A percentile compares a stretch with the other conserved stretches of the same genome.
Evolutionary conservation across 1,140 invertebrate genomes (phyloP).

Genomic region (Aphelinus certus): DNA sequence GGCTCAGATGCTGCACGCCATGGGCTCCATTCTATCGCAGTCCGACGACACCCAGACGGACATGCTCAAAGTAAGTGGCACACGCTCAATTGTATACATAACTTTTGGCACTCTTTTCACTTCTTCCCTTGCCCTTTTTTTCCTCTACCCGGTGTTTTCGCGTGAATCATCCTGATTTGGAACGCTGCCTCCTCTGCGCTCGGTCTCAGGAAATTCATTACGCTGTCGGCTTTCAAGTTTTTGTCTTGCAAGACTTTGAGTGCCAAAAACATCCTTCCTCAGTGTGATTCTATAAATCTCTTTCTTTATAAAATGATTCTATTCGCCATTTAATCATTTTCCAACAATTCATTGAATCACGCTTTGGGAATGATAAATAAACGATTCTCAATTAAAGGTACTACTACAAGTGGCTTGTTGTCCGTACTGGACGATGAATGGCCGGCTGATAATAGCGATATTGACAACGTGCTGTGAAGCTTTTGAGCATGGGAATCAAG

Average conservation of each 20-base stretch:
- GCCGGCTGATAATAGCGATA: conserved; percentile 81
- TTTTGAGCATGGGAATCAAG: conserved; percentile 78
- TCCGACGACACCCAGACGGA: conserved; percentile 81
- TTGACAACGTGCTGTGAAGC: conserved; percentile 79
- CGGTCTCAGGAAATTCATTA: too few species aligned
- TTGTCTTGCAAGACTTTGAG: too few species aligned
- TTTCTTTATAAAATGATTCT: background rate
- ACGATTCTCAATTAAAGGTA: conserved; percentile 66
- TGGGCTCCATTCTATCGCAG: conserved; percentile 78
- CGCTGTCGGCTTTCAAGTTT: too few species aligned
- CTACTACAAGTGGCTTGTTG: conserved; percentile 83
- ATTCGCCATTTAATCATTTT: background rate
- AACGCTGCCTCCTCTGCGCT: too few species aligned
- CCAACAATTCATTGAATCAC: conserved; percentile 5
- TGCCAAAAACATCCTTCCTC: too few species aligned
- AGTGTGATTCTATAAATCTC: background rate
- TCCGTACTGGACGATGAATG: conserved; percentile 83
- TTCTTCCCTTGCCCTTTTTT: too few species aligned
- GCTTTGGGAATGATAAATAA: too few species aligned
- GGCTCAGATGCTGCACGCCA: conserved; percentile 85
- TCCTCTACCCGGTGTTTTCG: too few species aligned
- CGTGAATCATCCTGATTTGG: too few species aligned
- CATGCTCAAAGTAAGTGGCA: conserved; percentile 71
- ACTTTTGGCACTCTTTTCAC: too few species aligned
- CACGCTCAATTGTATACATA: too few species aligned